phyloP scores from a whole-genome alignment of 2,888 invertebrate species.

The Anthophora plumipes region DNA sequence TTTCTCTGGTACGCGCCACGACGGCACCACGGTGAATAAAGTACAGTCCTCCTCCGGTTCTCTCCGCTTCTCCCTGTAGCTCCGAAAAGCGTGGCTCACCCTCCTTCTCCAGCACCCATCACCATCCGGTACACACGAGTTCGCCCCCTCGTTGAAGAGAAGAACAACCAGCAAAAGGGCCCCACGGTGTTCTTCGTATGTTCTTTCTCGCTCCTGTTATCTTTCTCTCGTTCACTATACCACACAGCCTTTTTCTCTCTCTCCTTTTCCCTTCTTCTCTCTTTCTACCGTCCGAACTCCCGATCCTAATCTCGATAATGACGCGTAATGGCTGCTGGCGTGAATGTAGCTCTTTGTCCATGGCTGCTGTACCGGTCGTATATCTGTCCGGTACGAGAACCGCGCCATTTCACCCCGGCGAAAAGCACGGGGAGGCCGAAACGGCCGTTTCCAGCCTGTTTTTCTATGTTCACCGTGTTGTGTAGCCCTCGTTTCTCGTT shows the following conservation, averaged over 20 bases:
- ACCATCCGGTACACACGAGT: conserved; percentile 65
- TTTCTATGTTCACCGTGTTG: conserved; percentile 54
- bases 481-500: background rate
- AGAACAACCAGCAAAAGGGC: conserved; percentile 60
- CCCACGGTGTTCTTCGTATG: conserved; percentile 56
- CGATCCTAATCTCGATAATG: conserved; percentile 85
- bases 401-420: conserved; percentile 79
- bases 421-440: conserved; percentile 74
- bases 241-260: conserved; percentile 19
- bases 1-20: conserved; percentile 53
- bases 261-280: conserved; percentile 27
- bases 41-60: conserved; percentile 41
- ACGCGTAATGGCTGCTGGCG: conserved; percentile 84
- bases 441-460: conserved; percentile 66
- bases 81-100: conserved; percentile 38
- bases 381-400: conserved; percentile 75
- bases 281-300: conserved; percentile 68
- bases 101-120: conserved; percentile 34
- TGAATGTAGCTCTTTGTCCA: conserved; percentile 84
- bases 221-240: conserved; percentile 19
- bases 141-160: conserved; percentile 59
- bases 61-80: background rate
- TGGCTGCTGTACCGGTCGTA: conserved; percentile 75
- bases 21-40: conserved; percentile 71
- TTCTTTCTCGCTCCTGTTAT: conserved; percentile 49